Conservation (phyloP, 2,888 invertebrate genomes). For the Nezara viridula region DNA sequence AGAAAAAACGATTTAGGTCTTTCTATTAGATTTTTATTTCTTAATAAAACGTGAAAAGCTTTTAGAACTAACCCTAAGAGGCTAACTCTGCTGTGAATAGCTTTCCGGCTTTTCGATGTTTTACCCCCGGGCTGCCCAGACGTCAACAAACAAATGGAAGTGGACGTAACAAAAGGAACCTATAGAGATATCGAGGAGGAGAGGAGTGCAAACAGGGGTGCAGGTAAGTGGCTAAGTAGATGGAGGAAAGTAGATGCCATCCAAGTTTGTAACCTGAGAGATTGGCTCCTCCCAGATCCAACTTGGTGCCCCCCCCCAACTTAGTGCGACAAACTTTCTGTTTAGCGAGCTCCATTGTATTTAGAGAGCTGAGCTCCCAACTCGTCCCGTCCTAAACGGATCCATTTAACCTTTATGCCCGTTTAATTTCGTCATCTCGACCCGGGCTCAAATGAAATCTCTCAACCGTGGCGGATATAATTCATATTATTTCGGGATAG, state of each 20-base stretch:
- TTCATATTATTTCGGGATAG: conserved; percentile 3
- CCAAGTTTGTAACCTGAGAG: conserved; percentile 50
- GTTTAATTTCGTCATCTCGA: conserved; percentile 36
- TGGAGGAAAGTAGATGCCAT: neutral
- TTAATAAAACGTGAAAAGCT: neutral
- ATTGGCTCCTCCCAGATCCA: conserved; percentile 33
- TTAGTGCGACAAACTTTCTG: conserved; percentile 41
- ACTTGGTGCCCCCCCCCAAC: neutral
- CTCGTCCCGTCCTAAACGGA: conserved; percentile 34
- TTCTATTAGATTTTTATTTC: neutral
- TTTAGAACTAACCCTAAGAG: neutral
- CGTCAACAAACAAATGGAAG: conserved; percentile 20
- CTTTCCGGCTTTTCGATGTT: neutral
- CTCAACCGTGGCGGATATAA: conserved; percentile 30
- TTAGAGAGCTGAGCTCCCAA: conserved; percentile 1
- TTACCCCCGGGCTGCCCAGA: neutral
- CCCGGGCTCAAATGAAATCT: conserved; percentile 17
- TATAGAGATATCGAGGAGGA: neutral
- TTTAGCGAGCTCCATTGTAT: conserved; percentile 37
- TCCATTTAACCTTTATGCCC: conserved; percentile 46
- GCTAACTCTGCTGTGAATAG: neutral
- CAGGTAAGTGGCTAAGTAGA: conserved; percentile 41
- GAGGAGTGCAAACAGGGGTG: conserved; percentile 34
- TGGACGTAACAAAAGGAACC: conserved; percentile 7
- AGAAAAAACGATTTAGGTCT: neutral